Conservation (phyloP, 1,140 invertebrate species). For the Pogonomyrmex californicus region DNA sequence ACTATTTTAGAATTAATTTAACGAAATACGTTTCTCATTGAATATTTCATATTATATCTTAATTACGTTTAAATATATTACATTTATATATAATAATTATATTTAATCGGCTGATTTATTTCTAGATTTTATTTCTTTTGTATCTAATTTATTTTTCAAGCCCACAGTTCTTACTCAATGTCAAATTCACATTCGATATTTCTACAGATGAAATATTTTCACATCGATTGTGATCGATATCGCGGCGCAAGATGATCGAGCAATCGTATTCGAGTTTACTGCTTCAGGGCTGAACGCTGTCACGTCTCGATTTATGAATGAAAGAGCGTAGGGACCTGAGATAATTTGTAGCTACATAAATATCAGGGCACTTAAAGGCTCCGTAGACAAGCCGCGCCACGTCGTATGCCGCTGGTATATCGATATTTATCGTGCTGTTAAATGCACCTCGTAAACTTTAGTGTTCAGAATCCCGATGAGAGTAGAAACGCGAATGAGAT, state of each 20-base stretch:
- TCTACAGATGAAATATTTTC: constrained; percentile 8
- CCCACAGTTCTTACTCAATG: not conserved
- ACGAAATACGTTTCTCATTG: not conserved
- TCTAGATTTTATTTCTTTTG: not conserved
- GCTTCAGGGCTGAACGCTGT: constrained; percentile 44
- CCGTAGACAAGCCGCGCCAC: not conserved
- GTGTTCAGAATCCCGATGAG: constrained; percentile 46
- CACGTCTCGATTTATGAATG: constrained; percentile 63
- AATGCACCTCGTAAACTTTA: constrained; percentile 77
- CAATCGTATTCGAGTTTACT: constrained; percentile 56
- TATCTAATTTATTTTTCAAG: constrained; percentile 4
- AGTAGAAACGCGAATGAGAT: constrained; percentile 24
- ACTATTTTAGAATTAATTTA: not conserved
- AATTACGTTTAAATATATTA: no score
- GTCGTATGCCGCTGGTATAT: constrained; percentile 48
- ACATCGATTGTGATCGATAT: constrained; percentile 28
- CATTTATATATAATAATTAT: not conserved
- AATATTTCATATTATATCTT: not conserved
- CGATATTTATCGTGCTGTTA: constrained; percentile 79
- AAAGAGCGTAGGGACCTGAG: constrained; percentile 14
- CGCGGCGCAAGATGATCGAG: constrained; percentile 18
- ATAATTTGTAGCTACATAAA: constrained; percentile 76
- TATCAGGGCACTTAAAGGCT: constrained; percentile 66
- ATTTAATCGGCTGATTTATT: not conserved
- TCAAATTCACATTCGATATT: not conserved